Percentiles rank a stretch among this genome's conserved stretches.
These are phyloP conservation scores for Drosophila meridiana DNA, from an alignment of 2,888 invertebrate genomes.

Conservation along the genomic window DNA sequence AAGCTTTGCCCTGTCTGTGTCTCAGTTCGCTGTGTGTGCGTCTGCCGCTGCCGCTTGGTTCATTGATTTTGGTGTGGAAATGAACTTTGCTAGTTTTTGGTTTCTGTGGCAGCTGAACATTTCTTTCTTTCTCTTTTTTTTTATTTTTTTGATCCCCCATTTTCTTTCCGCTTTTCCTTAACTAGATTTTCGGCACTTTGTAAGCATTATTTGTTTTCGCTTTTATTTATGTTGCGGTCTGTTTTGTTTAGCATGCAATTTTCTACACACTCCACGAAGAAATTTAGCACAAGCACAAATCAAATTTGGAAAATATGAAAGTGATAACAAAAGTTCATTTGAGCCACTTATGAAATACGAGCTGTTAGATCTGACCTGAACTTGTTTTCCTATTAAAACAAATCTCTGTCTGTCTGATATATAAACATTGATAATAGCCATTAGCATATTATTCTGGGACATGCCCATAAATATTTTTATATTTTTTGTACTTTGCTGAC, in stretches of 20 bases:
- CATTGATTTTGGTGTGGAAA: conserved; percentile 81
- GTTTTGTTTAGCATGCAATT: conserved; percentile 74
- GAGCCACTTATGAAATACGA: too few relatives aligned
- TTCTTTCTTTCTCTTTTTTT: background rate
- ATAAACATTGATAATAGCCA: background rate
- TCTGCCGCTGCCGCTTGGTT: conserved; percentile 55
- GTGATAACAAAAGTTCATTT: background rate
- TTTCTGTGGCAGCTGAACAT: conserved; percentile 41
- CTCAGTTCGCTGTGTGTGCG: conserved; percentile 17
- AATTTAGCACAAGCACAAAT: conserved; percentile 6
- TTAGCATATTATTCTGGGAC: background rate
- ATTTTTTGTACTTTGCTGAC: background rate
- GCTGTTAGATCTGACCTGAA: background rate
- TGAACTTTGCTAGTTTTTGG: conserved; percentile 71
- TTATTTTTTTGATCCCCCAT: too few relatives aligned
- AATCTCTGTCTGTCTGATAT: background rate
- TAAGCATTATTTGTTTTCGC: conserved; percentile 78
- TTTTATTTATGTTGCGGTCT: conserved; percentile 75
- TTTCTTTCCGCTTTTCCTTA: conserved; percentile 28
- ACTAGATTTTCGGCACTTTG: conserved; percentile 74
- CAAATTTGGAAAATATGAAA: conserved; percentile 2
- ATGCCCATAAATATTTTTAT: background rate
- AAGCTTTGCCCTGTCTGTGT: conserved; percentile 68
- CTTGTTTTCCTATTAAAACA: background rate
- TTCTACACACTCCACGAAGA: conserved; percentile 22